A percentile compares a stretch with the other conserved stretches of the same genome.
Conservation (phyloP, 2,113 vertebrate species). For the Nannobrachium achirus region DNA sequence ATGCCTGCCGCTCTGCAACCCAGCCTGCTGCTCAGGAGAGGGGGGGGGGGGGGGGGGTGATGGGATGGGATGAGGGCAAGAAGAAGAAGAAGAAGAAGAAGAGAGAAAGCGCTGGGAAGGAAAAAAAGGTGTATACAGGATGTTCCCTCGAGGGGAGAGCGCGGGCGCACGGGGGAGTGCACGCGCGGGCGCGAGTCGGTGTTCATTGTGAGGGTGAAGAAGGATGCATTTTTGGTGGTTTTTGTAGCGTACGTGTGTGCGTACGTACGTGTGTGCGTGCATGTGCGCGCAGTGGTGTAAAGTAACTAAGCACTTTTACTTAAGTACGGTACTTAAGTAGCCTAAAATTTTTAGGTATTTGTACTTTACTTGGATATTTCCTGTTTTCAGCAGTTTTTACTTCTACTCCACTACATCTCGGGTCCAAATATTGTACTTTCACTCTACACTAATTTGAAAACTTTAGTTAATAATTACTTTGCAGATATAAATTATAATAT, state of each 20-base stretch:
- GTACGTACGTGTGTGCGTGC: not conserved
- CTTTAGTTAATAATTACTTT: no score
- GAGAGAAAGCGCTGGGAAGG: not conserved
- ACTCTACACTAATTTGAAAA: no score
- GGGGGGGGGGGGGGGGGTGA: constrained; percentile 2
- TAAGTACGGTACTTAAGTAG: no score
- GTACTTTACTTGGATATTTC: no score
- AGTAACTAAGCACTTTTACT: no score
- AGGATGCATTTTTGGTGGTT: not conserved
- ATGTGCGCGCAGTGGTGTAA: no score
- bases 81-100: not conserved
- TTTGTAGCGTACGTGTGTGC: not conserved
- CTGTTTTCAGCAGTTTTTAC: no score
- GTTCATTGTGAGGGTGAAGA: not conserved
- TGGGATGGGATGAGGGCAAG: constrained; percentile 1
- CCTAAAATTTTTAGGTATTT: no score
- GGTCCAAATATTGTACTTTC: no score
- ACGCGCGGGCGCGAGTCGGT: not conserved
- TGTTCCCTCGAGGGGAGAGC: not conserved
- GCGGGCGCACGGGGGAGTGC: constrained; percentile 16
- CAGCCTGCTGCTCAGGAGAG: constrained; percentile 29
- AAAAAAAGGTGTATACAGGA: not conserved
- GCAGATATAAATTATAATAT: no score
- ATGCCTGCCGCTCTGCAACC: constrained; percentile 59
- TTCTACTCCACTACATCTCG: no score